These are phyloP conservation scores for Coilia nasus DNA, from an alignment of 2,797 vertebrate species.

Conservation along the genomic window DNA sequence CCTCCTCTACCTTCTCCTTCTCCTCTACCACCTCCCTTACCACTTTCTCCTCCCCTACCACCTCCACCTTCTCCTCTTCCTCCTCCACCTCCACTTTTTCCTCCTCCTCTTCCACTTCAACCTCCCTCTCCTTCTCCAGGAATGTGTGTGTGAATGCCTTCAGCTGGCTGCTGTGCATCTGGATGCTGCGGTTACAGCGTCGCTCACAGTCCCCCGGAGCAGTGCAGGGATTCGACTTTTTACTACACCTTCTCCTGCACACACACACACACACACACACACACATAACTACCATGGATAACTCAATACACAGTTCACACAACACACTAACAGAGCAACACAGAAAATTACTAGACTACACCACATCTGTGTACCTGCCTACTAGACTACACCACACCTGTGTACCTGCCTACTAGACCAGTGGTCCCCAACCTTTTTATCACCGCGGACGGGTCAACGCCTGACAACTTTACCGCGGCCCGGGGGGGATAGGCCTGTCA, in stretches of 20 bases:
- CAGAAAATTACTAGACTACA: no score
- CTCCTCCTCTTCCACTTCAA: neutral
- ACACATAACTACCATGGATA: neutral
- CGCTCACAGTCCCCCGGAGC: neutral
- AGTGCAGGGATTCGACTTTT: neutral
- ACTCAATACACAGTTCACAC: neutral
- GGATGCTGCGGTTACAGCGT: neutral
- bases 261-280: neutral
- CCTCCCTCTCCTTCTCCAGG: neutral
- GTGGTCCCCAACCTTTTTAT: no score
- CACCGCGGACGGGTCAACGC: no score
- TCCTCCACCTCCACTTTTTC: neutral
- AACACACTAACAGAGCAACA: neutral
- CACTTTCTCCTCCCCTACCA: no score
- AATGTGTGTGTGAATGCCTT: neutral
- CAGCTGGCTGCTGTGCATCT: neutral
- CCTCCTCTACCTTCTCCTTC: no score
- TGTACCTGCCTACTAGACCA: no score
- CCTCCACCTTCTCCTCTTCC: no score
- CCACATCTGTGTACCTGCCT: no score
- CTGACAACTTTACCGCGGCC: no score
- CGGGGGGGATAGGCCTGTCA: no score
- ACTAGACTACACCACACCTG: no score
- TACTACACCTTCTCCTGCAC: neutral
- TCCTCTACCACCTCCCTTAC: no score